A percentile compares a stretch with the other conserved stretches of the same genome.
phyloP scores from a whole-genome alignment of 2,113 vertebrate species.

The Anseranas semipalmata region DNA sequence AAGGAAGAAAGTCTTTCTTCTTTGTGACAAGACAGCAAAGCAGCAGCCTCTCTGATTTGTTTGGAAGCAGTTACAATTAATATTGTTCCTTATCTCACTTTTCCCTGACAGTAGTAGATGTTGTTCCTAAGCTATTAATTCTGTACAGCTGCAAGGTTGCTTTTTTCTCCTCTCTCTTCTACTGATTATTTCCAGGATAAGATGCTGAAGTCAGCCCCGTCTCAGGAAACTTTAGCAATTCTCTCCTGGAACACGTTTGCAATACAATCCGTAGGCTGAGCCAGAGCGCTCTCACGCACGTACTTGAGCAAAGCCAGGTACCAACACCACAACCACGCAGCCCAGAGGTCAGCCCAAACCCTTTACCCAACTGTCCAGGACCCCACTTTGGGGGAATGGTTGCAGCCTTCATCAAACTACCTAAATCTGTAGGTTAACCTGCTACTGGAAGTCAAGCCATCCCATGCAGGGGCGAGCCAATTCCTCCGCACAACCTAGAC shows the following conservation, averaged over 20 bases:
- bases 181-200: slow-evolving; percentile 26
- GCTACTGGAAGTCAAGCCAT: background rate
- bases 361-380: background rate
- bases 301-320: background rate
- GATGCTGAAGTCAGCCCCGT: background rate
- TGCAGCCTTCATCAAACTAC: background rate
- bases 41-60: slow-evolving; percentile 17
- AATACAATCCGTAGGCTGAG: background rate
- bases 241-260: background rate
- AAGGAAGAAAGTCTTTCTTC: slow-evolving; percentile 45
- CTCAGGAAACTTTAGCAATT: background rate
- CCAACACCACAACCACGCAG: background rate
- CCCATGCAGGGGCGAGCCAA: background rate
- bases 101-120: slow-evolving; percentile 1
- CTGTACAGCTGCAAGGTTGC: background rate
- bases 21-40: slow-evolving; percentile 49
- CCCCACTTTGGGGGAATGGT: accelerated
- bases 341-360: background rate
- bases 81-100: slow-evolving; percentile 9
- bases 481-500: background rate
- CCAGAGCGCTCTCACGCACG: background rate
- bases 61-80: slow-evolving; percentile 31
- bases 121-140: background rate
- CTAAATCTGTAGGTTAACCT: background rate
- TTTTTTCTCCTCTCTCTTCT: background rate